These are phyloP conservation scores for Sinocyclocheilus anophthalmus DNA, from an alignment of 2,113 vertebrate species.

Conservation along the genomic window DNA sequence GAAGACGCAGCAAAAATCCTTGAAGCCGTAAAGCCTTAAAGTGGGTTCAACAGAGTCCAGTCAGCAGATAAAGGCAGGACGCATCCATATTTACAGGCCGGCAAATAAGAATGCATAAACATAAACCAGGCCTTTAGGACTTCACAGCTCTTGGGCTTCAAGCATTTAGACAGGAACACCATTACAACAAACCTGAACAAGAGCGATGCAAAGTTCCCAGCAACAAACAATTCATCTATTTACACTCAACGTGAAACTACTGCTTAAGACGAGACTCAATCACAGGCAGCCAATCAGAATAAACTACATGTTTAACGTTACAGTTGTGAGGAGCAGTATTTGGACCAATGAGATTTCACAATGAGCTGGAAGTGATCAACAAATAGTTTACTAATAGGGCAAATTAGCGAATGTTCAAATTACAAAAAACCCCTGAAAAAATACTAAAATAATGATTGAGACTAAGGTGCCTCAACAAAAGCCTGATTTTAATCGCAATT, in stretches of 20 bases:
- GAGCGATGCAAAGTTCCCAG: not conserved
- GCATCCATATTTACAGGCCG: conserved; percentile 27
- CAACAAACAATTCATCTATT: not conserved
- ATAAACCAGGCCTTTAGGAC: conserved; percentile 12
- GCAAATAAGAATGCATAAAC: not conserved
- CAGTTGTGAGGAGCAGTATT: not conserved
- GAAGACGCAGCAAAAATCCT: conserved; percentile 8
- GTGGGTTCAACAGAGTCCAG: not conserved
- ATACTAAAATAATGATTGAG: not conserved
- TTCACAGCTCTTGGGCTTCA: not conserved
- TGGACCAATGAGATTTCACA: not conserved
- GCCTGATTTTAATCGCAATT: not conserved
- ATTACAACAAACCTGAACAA: too few relatives aligned
- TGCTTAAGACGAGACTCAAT: not conserved
- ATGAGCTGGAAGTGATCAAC: not conserved
- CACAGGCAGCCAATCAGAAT: not conserved
- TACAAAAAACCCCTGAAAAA: not conserved
- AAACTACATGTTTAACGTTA: not conserved
- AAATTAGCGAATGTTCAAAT: not conserved
- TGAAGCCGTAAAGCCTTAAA: conserved; percentile 14
- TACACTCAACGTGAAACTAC: not conserved
- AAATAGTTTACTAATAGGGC: not conserved
- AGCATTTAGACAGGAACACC: not conserved
- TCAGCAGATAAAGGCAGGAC: conserved; percentile 31
- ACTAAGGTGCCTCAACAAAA: not conserved